Percentiles rank a stretch among this genome's conserved stretches.
Evolutionary conservation across 2,888 invertebrate genomes (phyloP).

Genomic region (Xiphydria camelus): DNA sequence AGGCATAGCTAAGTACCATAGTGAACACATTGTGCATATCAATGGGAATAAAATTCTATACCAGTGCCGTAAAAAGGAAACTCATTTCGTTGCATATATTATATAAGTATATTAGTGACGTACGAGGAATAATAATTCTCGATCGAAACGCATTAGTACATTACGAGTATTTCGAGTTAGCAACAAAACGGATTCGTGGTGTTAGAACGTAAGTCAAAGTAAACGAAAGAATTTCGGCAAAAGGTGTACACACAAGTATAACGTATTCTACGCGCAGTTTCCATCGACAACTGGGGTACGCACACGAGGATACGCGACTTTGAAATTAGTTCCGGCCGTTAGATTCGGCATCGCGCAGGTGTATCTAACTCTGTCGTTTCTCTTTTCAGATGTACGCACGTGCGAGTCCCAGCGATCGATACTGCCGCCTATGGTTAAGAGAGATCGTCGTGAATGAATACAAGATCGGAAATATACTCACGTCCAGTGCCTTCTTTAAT

Average conservation of each 20-base stretch:
- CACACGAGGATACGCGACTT: too few relatives aligned
- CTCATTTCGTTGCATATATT: slow-evolving; percentile 57
- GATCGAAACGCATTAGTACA: slow-evolving; percentile 33
- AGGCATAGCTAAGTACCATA: slow-evolving; percentile 58
- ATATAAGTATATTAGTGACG: slow-evolving; percentile 2
- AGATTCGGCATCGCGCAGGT: too few relatives aligned
- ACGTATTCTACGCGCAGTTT: background rate
- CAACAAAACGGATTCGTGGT: slow-evolving; percentile 49
- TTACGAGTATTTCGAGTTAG: slow-evolving; percentile 46
- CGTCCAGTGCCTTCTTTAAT: slow-evolving; percentile 91
- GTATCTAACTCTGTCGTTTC: too few relatives aligned
- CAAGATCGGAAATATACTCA: slow-evolving; percentile 68
- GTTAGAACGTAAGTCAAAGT: slow-evolving; percentile 50
- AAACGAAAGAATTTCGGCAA: slow-evolving; percentile 53
- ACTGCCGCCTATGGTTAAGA: slow-evolving; percentile 26
- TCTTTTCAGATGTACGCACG: too few relatives aligned
- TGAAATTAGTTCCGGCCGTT: too few relatives aligned
- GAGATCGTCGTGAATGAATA: too few relatives aligned
- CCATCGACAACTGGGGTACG: too few relatives aligned
- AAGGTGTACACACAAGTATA: slow-evolving; percentile 51
- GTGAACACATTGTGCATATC: slow-evolving; percentile 59
- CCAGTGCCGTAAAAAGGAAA: slow-evolving; percentile 69
- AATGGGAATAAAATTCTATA: slow-evolving; percentile 59
- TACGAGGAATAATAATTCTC: background rate
- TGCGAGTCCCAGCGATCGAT: slow-evolving; percentile 19